Base-by-base conservation (phyloP, 1,140 invertebrate species). In the Trichomalopsis sarcophagae region DNA sequence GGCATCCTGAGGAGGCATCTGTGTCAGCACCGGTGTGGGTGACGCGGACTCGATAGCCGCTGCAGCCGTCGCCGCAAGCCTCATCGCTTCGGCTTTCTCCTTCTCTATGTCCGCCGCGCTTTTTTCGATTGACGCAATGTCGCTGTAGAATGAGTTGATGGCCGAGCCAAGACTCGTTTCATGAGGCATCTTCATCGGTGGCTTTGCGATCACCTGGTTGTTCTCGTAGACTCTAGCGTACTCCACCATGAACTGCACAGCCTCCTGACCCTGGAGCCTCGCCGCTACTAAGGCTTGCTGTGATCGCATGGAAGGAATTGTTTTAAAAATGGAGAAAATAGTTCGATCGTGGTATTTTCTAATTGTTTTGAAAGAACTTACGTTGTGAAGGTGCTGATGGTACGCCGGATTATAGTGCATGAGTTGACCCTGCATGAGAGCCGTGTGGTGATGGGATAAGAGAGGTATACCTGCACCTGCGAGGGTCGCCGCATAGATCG, bases 111-210 rank as follows among this genome's bases (percentile, higher is more conserved):
- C 89, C 2, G 82, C 81, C 36, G 88, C 82, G n/a, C 85, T 89
- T 55, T 89, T 92, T 79, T 95, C 94, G 23, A 95, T 92, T 17
- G 94, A 92, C 6, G 95, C 94, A 36, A 95, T 94, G 84, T 95
- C 95, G 17, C 91, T 95, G 87, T 95, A 95, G 90, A 95, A 95
- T 5, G 94, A 95, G 89, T 94, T 93, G 21, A 95, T 88, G 5
- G 93, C 94, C 0, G 94, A 93, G 14, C 91, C 90, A 0, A 92
- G 86, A 23, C 91, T 91, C 2, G 85, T n/a, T 68, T 93, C 90
- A 11, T 91, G 91, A 17, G 91, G 88, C 27, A 88, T 89, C 71
- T 93, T 92, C 2, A 93, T 87, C 0, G 92, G 91, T 10, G 92
- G 92, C 73, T 91, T 93, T 1, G 91, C 90, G 44, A 92, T 93